Percentiles rank a stretch among this genome's conserved stretches.
Evolutionary conservation across 2,113 vertebrate species (phyloP).

Genomic region (Circaetus gallicus): DNA sequence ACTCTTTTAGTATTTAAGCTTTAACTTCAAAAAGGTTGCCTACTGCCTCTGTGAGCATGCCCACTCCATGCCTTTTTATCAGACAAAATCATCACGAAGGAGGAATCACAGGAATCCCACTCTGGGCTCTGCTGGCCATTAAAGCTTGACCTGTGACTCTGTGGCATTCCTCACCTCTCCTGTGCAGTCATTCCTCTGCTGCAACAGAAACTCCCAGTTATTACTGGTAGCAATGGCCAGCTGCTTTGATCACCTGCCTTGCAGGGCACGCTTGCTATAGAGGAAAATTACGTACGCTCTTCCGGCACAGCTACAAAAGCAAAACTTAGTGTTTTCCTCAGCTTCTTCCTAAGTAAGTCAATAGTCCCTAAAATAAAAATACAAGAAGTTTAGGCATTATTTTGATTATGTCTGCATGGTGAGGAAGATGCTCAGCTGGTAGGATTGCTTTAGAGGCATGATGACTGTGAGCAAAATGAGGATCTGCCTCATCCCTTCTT

Average conservation of each 20-base stretch:
- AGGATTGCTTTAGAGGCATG: neutral
- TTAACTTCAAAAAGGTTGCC: neutral
- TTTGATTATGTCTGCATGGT: neutral
- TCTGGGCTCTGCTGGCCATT: neutral
- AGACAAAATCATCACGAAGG: neutral
- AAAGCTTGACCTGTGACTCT: conserved; percentile 42
- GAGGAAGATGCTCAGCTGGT: neutral
- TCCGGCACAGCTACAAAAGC: neutral
- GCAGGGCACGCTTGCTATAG: neutral
- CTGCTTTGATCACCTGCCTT: conserved; percentile 19
- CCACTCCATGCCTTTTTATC: neutral
- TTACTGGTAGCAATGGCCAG: neutral
- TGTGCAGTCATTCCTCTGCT: neutral
- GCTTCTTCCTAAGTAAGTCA: neutral
- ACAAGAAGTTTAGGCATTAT: neutral
- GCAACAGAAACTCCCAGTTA: neutral
- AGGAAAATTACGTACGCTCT: accelerated
- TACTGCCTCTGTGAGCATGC: neutral
- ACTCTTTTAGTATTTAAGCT: neutral
- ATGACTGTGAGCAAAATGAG: neutral
- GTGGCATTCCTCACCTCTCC: neutral
- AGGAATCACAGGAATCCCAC: conserved; percentile 26
- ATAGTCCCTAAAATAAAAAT: neutral
- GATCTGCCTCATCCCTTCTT: neutral
- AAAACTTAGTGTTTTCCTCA: neutral